Base-by-base conservation (phyloP, 92 coral and sea anemone species). In the Zoanthus sociatus region DNA sequence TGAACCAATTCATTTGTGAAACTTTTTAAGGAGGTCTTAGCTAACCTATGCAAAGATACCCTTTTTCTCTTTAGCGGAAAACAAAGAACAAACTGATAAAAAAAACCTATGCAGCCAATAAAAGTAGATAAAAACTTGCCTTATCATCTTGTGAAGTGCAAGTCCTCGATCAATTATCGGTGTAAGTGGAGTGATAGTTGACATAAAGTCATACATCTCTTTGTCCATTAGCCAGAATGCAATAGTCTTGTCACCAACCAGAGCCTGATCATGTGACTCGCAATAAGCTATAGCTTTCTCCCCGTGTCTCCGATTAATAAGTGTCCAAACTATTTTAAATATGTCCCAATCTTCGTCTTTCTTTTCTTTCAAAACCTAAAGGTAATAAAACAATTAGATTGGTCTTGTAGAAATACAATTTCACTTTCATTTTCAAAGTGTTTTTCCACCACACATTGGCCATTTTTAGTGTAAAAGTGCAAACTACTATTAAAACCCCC, bases 211-310 rank as follows among this genome's bases (percentile, higher is more conserved):
- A 70, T 96, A 96, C 99, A 96, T 96, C 83, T 96, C 99, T 76
- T 96, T 96, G 89, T 96, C 99, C 99, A 96, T 96, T 54, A 96
- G 71, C 99, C 99, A 96, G 92, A 96, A 96, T 44, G 99, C 98
- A 74, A 96, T 86, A 13, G 99, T 95, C 89, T 96, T 96, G 86
- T 96, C 99, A 12, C 99, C 99, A 33, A 96, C 99, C 20, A 96
- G 88, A 51, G 99, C 99, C 88, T 96, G 99, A 88, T 96, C 99
- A 84, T 96, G 99, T 69, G 94, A 91, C 86, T 96, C 99, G 5
- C 98, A 96, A 67, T 96, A 96, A 3, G 98, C 93, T n/a, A 96
- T 96, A 10, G 99, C 92, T 87, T 95, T 96, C 90, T 96, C 99
- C 47, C 91, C 92, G 56, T 96, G 98, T 3, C 99, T 93, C 20